These are phyloP conservation scores for Eubucco bourcierii DNA, from an alignment of 2,113 vertebrate genomes.

Conservation along the genomic window DNA sequence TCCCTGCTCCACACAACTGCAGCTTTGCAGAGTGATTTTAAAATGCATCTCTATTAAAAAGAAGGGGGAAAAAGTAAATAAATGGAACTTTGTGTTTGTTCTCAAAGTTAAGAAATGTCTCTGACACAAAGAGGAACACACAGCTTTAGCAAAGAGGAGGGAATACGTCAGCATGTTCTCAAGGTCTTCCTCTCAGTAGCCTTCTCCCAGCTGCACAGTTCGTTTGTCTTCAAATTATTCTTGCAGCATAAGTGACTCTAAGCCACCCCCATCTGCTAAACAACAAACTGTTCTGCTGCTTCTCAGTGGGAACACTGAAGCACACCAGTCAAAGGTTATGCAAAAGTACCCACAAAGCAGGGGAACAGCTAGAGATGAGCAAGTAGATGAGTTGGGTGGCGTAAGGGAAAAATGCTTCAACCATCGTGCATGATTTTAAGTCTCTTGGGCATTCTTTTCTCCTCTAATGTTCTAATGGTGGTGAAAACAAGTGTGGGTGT, in stretches of 20 bases:
- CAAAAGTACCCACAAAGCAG: not conserved
- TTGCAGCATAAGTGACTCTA: not conserved
- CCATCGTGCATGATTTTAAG: not conserved
- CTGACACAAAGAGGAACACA: not conserved
- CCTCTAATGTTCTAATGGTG: not conserved
- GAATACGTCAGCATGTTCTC: not conserved
- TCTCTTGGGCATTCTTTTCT: not conserved
- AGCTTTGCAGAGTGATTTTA: not conserved
- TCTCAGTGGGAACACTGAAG: not conserved
- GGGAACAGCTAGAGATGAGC: not conserved
- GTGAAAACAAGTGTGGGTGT: not conserved
- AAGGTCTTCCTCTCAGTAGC: not conserved
- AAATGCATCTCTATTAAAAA: not conserved
- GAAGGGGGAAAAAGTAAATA: not conserved
- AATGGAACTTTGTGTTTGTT: not conserved
- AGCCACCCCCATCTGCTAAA: not conserved
- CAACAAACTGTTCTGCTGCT: not conserved
- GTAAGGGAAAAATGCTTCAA: not conserved
- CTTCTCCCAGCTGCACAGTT: not conserved
- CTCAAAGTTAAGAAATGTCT: not conserved
- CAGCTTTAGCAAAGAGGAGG: not conserved
- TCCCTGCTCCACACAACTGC: not conserved
- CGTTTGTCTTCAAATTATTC: constrained; percentile 5
- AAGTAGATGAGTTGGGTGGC: not conserved
- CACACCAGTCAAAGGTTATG: not conserved